These are phyloP conservation scores for Pogona vitticeps DNA, from an alignment of 2,113 vertebrate species.

Conservation along the genomic window DNA sequence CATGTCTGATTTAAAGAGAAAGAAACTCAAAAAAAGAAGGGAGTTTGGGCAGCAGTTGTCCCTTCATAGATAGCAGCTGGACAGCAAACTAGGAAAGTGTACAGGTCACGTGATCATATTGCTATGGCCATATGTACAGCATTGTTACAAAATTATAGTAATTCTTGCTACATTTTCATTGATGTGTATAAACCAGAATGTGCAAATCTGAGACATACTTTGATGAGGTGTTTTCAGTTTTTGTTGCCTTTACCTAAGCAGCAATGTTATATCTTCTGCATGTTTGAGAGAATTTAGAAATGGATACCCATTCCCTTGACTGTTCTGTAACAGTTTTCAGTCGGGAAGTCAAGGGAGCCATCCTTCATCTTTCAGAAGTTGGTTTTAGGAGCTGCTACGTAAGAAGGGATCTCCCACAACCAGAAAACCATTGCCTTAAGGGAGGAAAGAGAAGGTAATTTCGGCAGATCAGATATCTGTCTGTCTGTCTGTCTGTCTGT, in stretches of 20 bases:
- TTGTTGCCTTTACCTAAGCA: no score
- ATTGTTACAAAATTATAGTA: background rate
- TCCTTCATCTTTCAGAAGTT: background rate
- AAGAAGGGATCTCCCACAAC: background rate
- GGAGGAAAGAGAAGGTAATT: background rate
- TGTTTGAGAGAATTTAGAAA: background rate
- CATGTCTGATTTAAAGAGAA: background rate
- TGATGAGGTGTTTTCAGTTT: background rate
- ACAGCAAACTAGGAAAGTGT: background rate
- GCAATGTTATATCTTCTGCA: background rate
- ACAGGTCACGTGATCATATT: background rate
- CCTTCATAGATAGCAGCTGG: background rate
- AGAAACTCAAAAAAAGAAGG: background rate
- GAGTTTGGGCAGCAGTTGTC: background rate
- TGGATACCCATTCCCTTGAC: background rate
- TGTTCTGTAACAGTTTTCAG: background rate
- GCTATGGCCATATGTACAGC: background rate
- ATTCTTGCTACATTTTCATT: background rate
- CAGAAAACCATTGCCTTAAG: background rate
- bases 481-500: background rate
- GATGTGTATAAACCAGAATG: background rate
- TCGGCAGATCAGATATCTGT: background rate
- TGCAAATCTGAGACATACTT: background rate
- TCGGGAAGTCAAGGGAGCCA: background rate
- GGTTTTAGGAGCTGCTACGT: background rate